Conservation (phyloP, 2,113 vertebrate species). For the Ailuropoda melanoleuca region DNA sequence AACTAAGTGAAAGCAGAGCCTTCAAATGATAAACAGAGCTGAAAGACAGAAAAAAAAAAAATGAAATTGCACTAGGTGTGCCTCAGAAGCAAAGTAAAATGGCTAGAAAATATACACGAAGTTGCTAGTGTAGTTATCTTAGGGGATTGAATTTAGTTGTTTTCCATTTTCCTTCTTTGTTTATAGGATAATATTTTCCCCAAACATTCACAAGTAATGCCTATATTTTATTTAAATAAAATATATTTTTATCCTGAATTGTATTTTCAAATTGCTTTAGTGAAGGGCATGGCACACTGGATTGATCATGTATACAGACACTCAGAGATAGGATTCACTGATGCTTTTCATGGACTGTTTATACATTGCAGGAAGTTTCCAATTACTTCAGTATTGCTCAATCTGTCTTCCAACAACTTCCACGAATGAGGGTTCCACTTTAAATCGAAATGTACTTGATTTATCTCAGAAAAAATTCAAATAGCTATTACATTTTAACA, state of each 20-base stretch:
- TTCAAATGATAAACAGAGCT: background rate
- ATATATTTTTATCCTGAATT: background rate
- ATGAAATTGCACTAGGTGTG: background rate
- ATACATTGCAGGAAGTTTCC: background rate
- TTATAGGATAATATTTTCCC: background rate
- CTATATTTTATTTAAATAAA: background rate
- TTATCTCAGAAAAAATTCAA: slow-evolving; percentile 64
- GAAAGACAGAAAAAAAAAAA: background rate
- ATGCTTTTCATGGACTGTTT: background rate
- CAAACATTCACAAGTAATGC: background rate
- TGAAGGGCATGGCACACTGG: background rate
- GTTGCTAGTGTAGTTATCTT: background rate
- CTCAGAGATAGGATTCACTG: background rate
- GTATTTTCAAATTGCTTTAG: background rate
- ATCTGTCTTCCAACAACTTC: slow-evolving; percentile 26
- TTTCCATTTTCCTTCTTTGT: background rate
- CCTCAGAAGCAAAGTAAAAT: background rate
- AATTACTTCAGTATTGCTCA: slow-evolving; percentile 19
- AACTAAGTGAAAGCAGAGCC: background rate
- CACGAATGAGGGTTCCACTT: slow-evolving; percentile 12
- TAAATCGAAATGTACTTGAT: slow-evolving; percentile 38
- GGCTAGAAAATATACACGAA: background rate
- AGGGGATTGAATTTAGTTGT: background rate
- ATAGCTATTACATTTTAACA: slow-evolving; percentile 63
- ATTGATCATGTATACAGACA: background rate